phyloP scores from a whole-genome alignment of 2,797 vertebrate genomes.

The Microcaecilia unicolor region DNA sequence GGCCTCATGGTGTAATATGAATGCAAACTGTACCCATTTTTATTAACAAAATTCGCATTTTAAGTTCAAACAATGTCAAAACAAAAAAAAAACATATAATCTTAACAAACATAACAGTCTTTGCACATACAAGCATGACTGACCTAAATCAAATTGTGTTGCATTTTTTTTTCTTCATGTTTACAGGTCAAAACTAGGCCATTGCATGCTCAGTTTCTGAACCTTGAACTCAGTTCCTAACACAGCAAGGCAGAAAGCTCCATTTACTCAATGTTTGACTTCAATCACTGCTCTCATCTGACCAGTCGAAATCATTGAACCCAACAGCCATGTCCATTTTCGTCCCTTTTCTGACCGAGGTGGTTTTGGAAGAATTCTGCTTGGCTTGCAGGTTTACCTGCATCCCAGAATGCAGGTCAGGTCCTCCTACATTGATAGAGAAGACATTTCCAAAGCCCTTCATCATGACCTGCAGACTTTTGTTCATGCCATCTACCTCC shows the following conservation, averaged over 20 bases:
- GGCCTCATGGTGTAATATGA: conserved; percentile 34
- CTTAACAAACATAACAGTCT: conserved; percentile 23
- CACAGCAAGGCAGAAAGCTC: neutral
- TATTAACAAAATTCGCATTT: conserved; percentile 21
- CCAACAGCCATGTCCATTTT: conserved; percentile 89
- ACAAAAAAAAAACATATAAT: conserved; percentile 34
- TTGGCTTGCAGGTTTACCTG: conserved; percentile 95
- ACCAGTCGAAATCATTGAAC: conserved; percentile 89
- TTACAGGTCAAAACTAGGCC: conserved; percentile 40
- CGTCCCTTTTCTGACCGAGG: conserved; percentile 85
- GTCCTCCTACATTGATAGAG: conserved; percentile 72
- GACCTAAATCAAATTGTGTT: conserved; percentile 27
- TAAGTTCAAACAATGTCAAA: conserved; percentile 34
- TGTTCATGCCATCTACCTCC: conserved; percentile 77
- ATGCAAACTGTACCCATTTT: conserved; percentile 17
- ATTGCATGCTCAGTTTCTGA: conserved; percentile 28
- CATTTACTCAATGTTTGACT: conserved; percentile 23
- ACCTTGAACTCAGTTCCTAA: conserved; percentile 14
- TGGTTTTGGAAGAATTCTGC: conserved; percentile 95
- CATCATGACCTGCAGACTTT: conserved; percentile 77
- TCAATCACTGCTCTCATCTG: conserved; percentile 67
- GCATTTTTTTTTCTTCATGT: conserved; percentile 14
- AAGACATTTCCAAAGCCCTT: conserved; percentile 83
- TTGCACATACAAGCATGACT: conserved; percentile 30
- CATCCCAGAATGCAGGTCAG: conserved; percentile 82